A percentile compares a stretch with the other conserved stretches of the same genome.
phyloP scores from a whole-genome alignment of 2,113 vertebrate species.

The Sceloporus tristichus region DNA sequence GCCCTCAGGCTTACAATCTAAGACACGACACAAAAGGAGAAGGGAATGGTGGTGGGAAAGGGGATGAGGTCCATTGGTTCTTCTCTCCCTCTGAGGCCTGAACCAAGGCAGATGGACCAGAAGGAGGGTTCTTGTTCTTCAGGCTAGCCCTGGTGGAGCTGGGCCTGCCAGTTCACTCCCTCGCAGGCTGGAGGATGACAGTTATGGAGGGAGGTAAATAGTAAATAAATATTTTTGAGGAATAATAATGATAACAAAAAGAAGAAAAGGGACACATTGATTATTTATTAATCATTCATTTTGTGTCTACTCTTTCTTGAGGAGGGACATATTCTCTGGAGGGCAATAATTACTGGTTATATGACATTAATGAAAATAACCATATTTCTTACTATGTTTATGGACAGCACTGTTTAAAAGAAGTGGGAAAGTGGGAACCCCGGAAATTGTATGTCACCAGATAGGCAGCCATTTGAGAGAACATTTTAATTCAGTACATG shows the following conservation, averaged over 20 bases:
- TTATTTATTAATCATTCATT: slow-evolving; percentile 80
- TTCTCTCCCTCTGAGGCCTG: too few species aligned
- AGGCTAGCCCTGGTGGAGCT: too few species aligned
- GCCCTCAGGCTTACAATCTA: too few species aligned
- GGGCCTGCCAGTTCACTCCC: too few species aligned
- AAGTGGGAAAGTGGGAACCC: neutral
- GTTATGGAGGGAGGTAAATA: neutral
- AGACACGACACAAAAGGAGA: too few species aligned
- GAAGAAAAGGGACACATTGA: slow-evolving; percentile 79
- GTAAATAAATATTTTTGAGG: slow-evolving; percentile 73
- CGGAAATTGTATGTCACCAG: slow-evolving; percentile 54
- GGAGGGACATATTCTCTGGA: slow-evolving; percentile 76
- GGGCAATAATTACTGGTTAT: slow-evolving; percentile 75
- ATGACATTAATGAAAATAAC: slow-evolving; percentile 79
- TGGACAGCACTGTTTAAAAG: slow-evolving; percentile 68
- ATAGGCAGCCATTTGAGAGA: slow-evolving; percentile 60
- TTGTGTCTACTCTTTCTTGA: slow-evolving; percentile 74
- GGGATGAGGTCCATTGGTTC: too few species aligned
- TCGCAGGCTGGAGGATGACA: too few species aligned
- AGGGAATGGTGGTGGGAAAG: too few species aligned
- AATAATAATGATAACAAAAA: slow-evolving; percentile 67
- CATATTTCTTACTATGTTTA: slow-evolving; percentile 77
- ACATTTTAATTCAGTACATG: slow-evolving; percentile 61
- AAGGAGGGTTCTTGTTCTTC: too few species aligned
- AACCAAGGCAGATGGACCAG: too few species aligned